Conservation (phyloP, 2,888 invertebrate genomes). For the Tubulanus polymorphus region DNA sequence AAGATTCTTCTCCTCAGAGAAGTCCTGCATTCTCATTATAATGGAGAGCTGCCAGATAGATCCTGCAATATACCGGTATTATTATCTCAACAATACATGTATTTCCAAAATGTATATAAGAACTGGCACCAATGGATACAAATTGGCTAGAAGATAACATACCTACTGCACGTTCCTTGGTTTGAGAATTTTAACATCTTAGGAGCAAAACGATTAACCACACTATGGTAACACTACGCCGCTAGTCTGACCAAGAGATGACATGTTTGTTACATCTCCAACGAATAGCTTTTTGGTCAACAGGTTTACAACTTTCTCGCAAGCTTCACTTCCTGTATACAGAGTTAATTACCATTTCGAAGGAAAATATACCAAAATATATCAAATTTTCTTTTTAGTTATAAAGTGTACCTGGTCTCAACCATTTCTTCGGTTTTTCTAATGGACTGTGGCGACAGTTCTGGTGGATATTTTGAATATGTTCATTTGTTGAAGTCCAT, state of each 20-base stretch:
- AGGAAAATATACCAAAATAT: no score
- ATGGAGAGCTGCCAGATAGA: neutral
- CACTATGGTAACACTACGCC: neutral
- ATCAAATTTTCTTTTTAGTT: no score
- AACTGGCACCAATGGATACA: neutral
- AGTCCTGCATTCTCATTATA: neutral
- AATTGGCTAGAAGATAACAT: neutral
- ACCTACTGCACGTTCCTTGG: neutral
- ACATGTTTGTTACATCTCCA: neutral
- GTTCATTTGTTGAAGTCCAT: constrained; percentile 13
- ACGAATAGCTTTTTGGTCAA: neutral
- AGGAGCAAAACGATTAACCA: neutral
- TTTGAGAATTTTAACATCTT: neutral
- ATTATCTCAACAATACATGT: no score
- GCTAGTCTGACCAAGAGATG: neutral
- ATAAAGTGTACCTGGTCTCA: neutral
- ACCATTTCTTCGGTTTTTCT: constrained; percentile 1
- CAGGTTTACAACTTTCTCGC: neutral
- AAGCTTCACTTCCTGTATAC: neutral
- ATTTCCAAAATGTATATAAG: no score
- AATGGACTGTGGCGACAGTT: constrained; percentile 2
- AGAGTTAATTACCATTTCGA: no score
- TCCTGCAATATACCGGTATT: neutral
- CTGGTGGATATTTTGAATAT: constrained; percentile 10
- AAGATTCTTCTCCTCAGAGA: no score